Base-by-base conservation (phyloP, 2,797 vertebrate species). In the Hipposideros larvatus region DNA sequence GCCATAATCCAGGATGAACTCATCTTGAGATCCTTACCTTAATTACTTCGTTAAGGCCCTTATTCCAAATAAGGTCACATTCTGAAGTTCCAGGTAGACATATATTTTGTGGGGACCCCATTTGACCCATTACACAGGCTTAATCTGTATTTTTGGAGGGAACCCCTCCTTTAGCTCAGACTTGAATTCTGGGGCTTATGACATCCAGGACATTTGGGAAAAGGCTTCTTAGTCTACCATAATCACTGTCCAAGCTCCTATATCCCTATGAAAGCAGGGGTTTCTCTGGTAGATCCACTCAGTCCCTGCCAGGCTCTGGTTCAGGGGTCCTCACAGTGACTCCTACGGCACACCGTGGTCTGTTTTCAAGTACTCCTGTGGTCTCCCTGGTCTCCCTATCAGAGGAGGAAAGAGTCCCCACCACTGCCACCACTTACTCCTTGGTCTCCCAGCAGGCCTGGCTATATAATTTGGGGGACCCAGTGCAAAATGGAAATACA, bases 51-150 rank as follows among this genome's bases (percentile, higher is more conserved):
- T 61, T 90, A 84, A 90, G 68, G n/a, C n/a, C 24, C 79, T 90
- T 84, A 57, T 51, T 83, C 70, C 87, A 94, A 68, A 94, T 77
- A 57, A 94, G 24, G 66, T 73, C 31, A 53, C 53, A 22, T 77
- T 46, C 37, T 77, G 37, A 89, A 34, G 70, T 55, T 94, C 41
- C 19, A 57, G 51, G 28, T 15, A 66, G 51, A 87, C n/a, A 77
- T 59, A 55, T 28, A 34, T 77, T 91, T 77, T 48, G 31, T 10
- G 66, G 34, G 61, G 19, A 75, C 71, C 70, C 26, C 63, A 88
- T 55, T 92, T 22, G 55, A 61, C 70, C 34, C 84, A 82, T 21
- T 59, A 59, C 34, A 70, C 11, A 93, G 41, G 61, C 13, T 41
- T 53, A 61, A 65, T 61, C 2, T 61, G 41, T 68, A 51, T 82